A percentile compares a stretch with the other conserved stretches of the same genome.
Conservation (phyloP, 1,140 invertebrate genomes). For the Scaptomyza montana region DNA sequence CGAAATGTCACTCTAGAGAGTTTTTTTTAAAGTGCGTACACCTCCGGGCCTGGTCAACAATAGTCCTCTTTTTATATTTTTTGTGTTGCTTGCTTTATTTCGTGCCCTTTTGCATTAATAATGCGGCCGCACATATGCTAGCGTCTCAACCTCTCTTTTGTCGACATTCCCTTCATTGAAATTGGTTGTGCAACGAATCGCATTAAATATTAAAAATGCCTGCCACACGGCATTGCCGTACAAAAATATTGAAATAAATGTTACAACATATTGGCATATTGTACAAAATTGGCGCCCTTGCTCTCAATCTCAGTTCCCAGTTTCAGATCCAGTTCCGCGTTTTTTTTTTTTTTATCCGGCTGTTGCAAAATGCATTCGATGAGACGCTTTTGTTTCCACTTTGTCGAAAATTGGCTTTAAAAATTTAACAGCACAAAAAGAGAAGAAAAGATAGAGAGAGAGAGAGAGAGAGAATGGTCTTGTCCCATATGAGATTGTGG, state of each 20-base stretch:
- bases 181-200: conserved; percentile 51
- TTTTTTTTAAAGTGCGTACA: conserved; percentile 61
- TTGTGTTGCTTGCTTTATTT: conserved; percentile 48
- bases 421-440: conserved; percentile 57
- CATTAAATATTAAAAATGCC: conserved; percentile 81
- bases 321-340: neutral
- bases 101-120: conserved; percentile 66
- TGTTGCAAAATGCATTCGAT: conserved; percentile 6
- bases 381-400: conserved; percentile 50
- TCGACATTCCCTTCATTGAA: conserved; percentile 5
- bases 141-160: conserved; percentile 17
- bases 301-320: conserved; percentile 3
- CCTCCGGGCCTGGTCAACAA: conserved; percentile 6
- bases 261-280: conserved; percentile 82
- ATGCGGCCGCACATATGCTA: conserved; percentile 71
- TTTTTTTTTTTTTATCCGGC: neutral
- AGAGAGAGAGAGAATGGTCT: neutral
- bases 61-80: conserved; percentile 34
- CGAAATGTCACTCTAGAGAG: conserved; percentile 83
- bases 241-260: conserved; percentile 82
- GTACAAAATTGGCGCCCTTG: conserved; percentile 54
- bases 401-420: conserved; percentile 67
- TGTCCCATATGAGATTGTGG: conserved; percentile 15
- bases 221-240: conserved; percentile 62
- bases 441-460: neutral